Conservation (phyloP, 2,113 vertebrate species). For the Danio rerio region GRCz12tu NC_133200.1:16104001-16104500, state of each 20-base stretch:
- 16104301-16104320: slow-evolving; percentile 59
- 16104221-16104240: slow-evolving; percentile 19
- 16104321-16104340: slow-evolving; percentile 59
- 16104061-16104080: too few relatives aligned
- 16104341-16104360: slow-evolving; percentile 50
- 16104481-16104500: slow-evolving; percentile 20
- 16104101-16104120: too few relatives aligned
- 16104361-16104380: slow-evolving; percentile 44
- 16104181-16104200: slow-evolving; percentile 1
- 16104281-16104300: background rate
- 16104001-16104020: too few relatives aligned
- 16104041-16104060: too few relatives aligned
- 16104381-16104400: slow-evolving; percentile 27
- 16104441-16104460: slow-evolving; percentile 14
- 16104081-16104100: too few relatives aligned
- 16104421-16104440: slow-evolving; percentile 15
- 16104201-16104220: slow-evolving; percentile 44
- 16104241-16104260: slow-evolving; percentile 55
- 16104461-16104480: slow-evolving; percentile 2
- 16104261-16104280: slow-evolving; percentile 46
- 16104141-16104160: too few relatives aligned
- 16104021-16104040: too few relatives aligned
- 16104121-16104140: too few relatives aligned
- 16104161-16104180: background rate
- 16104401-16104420: slow-evolving; percentile 2